Base-by-base conservation (phyloP, 2,797 vertebrate genomes). In the Onychomys torridus region DNA sequence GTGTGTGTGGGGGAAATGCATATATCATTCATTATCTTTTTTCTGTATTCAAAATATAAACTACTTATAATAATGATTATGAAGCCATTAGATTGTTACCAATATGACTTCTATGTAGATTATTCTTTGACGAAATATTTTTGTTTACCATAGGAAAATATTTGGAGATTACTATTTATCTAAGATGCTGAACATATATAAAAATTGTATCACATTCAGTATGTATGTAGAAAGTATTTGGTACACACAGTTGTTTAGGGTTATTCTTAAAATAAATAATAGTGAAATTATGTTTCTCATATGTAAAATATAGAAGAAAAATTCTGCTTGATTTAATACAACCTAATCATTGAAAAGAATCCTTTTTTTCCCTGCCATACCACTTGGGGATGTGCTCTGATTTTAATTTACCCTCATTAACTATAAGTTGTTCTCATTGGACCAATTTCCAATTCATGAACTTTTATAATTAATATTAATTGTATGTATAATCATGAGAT, bases 381-480 rank as follows among this genome's bases (percentile, higher is more conserved):
- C 23, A 49, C 32, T 73, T 88, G 82, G 88, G 40, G 82, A 84
- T 6, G 34, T 57, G 0, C 0, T 59, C 27, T 4, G 2, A 8
- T n/a, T 90, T 67, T 89, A 90, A 94, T 73, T 81, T 95, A 89
- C 13, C 81, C 27, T 95, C 16, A 7, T 82, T 89, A 91, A 82
- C 1, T 46, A 6, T 77, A 85, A 71, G 4, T 75, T 78, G 16
- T 11, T 93, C 32, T 91, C 46, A 77, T 37, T 2, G 4, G 57
- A 27, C 32, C 32, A 78, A 40, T 73, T 93, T 89, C 29, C 10
- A 5, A 57, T 77, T 61, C 8, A 61, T 85, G 55, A 17, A 40
- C 43, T 90, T 92, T 83, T 61, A 25, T 89, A 86, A 86, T 95
- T 95, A 95, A 59, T 14, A 55, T 2, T 90, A 91, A 95, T 9